Percentiles rank a stretch among this genome's conserved stretches.
These are phyloP conservation scores for Calliphora vomitoria DNA, from an alignment of 2,888 invertebrate species.

Conservation along the genomic window DNA sequence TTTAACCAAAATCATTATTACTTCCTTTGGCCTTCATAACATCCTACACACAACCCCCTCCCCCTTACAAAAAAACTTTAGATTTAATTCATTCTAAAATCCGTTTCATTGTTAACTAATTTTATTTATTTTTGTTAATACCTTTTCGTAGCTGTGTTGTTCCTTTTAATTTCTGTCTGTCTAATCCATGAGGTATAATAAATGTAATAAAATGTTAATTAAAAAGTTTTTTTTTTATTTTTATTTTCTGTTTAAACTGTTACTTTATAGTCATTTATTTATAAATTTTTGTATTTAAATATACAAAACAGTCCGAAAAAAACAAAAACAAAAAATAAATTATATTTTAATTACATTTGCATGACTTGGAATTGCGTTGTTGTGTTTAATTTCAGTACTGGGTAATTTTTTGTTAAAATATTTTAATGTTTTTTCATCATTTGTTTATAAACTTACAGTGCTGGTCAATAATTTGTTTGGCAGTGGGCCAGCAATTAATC, in stretches of 20 bases:
- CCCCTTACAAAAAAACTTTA: neutral
- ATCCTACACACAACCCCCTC: no score
- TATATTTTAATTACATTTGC: constrained; percentile 59
- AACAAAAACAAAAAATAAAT: constrained; percentile 28
- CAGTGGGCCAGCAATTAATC: constrained; percentile 34
- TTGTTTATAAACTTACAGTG: neutral
- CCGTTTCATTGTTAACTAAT: neutral
- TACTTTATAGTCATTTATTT: constrained; percentile 29
- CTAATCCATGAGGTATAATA: constrained; percentile 42
- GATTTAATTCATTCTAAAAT: neutral
- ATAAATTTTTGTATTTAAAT: neutral
- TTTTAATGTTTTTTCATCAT: neutral
- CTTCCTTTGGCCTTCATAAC: no score
- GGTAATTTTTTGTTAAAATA: neutral
- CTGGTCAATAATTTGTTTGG: constrained; percentile 22
- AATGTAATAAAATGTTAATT: constrained; percentile 65
- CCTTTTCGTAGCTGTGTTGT: neutral
- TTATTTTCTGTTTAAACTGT: constrained; percentile 38
- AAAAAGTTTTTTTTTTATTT: constrained; percentile 48
- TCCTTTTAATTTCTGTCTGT: neutral
- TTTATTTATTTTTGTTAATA: neutral
- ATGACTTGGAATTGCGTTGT: constrained; percentile 59
- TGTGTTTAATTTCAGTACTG: neutral
- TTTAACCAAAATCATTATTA: no score
- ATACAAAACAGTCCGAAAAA: neutral